Percentiles rank a stretch among this genome's conserved stretches.
Evolutionary conservation across 2,888 invertebrate genomes (phyloP).

Genomic region (Zhengitettix transpicula): DNA sequence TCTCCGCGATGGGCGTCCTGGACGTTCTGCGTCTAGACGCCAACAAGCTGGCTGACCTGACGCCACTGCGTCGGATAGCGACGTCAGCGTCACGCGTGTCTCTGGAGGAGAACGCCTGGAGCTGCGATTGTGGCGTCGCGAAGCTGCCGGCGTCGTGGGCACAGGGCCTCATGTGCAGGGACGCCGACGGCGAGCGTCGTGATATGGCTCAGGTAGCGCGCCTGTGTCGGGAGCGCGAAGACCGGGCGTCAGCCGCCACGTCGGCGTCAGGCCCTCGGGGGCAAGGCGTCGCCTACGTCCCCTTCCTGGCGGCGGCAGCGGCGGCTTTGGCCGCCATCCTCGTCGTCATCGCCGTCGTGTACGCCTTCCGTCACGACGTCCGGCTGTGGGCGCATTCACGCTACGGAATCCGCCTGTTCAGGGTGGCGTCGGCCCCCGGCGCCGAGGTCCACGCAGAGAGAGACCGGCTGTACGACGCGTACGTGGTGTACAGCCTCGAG

Average conservation of each 20-base stretch:
- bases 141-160: constrained; percentile 53
- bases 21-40: constrained; percentile 58
- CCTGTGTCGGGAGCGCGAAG: constrained; percentile 30
- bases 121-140: constrained; percentile 61
- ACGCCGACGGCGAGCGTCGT: neutral
- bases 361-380: constrained; percentile 60
- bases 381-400: constrained; percentile 62
- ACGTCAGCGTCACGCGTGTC: constrained; percentile 38
- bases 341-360: constrained; percentile 48
- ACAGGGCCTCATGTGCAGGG: constrained; percentile 21
- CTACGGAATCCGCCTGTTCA: constrained; percentile 52
- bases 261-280: constrained; percentile 37
- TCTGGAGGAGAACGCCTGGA: constrained; percentile 65
- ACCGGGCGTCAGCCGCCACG: constrained; percentile 29
- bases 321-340: constrained; percentile 52
- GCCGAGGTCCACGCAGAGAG: constrained; percentile 23
- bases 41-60: constrained; percentile 51
- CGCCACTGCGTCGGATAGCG: constrained; percentile 24
- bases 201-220: constrained; percentile 29
- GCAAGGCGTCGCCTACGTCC: constrained; percentile 47
- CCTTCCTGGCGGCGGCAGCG: constrained; percentile 52
- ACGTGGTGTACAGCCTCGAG: constrained; percentile 68
- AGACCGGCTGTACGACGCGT: constrained; percentile 58
- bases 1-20: constrained; percentile 51
- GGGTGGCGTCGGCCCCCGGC: constrained; percentile 19